These are phyloP conservation scores for Loriculus beryllinus DNA, from an alignment of 2,797 vertebrate genomes.

Conservation along the genomic window DNA sequence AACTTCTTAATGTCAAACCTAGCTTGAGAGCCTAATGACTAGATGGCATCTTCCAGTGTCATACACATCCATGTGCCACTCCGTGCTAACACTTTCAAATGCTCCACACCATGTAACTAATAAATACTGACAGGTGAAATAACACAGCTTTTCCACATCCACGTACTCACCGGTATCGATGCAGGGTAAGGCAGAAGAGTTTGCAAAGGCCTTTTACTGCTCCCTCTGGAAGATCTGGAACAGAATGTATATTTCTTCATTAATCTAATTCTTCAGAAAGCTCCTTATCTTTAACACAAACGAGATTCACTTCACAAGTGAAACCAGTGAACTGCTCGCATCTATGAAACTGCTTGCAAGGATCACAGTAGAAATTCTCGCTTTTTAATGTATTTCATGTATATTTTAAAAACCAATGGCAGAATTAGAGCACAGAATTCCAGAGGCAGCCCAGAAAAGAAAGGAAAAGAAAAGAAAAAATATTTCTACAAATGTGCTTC, in stretches of 20 bases:
- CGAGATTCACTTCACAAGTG: neutral
- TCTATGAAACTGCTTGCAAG: fast-evolving
- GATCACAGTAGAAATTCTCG: neutral
- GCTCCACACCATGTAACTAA: neutral
- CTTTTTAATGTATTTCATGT: neutral
- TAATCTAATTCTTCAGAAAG: neutral
- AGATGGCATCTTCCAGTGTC: neutral
- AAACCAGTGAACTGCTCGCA: neutral
- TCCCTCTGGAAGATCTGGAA: conserved; percentile 90
- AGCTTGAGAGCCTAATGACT: neutral
- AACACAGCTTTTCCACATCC: neutral
- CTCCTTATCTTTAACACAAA: neutral
- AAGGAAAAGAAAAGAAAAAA: neutral
- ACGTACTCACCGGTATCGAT: conserved; percentile 88
- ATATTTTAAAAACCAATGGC: neutral
- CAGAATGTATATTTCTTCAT: neutral
- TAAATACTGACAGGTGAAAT: neutral
- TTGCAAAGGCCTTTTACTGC: conserved; percentile 96
- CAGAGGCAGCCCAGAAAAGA: neutral
- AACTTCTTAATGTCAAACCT: neutral
- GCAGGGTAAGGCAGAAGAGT: conserved; percentile 93
- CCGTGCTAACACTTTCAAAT: neutral
- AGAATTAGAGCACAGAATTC: neutral
- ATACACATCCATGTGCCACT: neutral
- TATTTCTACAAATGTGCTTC: neutral